Conservation (phyloP, 2,113 vertebrate genomes). For the Columbina picui region DNA sequence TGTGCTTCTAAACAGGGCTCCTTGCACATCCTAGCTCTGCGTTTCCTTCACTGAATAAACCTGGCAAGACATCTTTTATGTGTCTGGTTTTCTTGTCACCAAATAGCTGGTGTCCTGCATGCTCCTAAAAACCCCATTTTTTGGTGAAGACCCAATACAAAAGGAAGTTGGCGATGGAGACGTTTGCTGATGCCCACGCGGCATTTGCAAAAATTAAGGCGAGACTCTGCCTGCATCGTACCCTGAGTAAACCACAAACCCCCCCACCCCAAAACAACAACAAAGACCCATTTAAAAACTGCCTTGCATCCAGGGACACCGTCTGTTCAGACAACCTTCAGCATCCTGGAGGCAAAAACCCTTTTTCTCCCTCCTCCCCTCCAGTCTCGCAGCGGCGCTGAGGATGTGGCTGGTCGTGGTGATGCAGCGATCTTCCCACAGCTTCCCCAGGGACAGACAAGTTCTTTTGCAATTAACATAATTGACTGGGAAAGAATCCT, state of each 20-base stretch:
- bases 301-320: fast-evolving
- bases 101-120: neutral
- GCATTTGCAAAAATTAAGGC: neutral
- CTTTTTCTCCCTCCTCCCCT: neutral
- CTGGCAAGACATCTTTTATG: fast-evolving
- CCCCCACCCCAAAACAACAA: neutral
- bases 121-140: neutral
- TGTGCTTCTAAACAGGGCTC: neutral
- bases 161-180: neutral
- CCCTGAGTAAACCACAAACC: neutral
- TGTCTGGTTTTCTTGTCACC: fast-evolving
- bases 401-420: neutral
- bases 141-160: too few species aligned
- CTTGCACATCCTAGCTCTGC: neutral
- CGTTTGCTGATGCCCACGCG: neutral
- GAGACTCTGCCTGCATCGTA: fast-evolving
- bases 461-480: slow-evolving; percentile 30
- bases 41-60: fast-evolving
- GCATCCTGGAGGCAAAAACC: neutral
- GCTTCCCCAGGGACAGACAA: slow-evolving; percentile 25
- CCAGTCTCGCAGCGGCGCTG: neutral
- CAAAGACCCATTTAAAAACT: neutral
- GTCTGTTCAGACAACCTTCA: neutral
- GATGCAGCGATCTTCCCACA: neutral
- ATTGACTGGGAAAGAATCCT: slow-evolving; percentile 58